Evolutionary conservation across 30 jellyfish, hydroid and myxozoan genomes (phyloP).

Genomic region (Aurelia sp.): DNA sequence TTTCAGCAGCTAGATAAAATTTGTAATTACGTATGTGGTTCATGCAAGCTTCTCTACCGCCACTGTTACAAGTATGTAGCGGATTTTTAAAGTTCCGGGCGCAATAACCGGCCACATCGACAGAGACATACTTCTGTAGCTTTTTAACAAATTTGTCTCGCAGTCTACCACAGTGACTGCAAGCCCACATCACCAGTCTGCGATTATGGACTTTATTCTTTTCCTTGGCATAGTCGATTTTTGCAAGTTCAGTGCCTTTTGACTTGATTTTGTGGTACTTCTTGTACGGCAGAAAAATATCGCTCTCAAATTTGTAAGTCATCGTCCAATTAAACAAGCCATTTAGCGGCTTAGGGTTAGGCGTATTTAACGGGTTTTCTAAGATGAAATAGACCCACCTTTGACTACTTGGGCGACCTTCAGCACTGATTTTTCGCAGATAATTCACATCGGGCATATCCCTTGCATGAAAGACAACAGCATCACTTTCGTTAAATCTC

Average conservation of each 20-base stretch:
- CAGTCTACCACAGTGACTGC: slow-evolving; percentile 62
- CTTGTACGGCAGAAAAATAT: slow-evolving; percentile 58
- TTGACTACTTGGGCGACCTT: slow-evolving; percentile 54
- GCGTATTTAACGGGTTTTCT: slow-evolving; percentile 89
- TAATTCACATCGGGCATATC: slow-evolving; percentile 76
- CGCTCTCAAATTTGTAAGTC: slow-evolving; percentile 65
- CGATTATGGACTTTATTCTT: slow-evolving; percentile 18
- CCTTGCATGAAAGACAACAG: slow-evolving; percentile 93
- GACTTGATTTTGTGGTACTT: slow-evolving; percentile 6
- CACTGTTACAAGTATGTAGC: slow-evolving; percentile 28
- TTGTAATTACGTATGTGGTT: slow-evolving; percentile 1
- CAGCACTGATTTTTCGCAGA: slow-evolving; percentile 20
- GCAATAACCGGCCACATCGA: slow-evolving; percentile 72
- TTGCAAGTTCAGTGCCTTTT: slow-evolving; percentile 3
- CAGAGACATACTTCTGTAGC: slow-evolving; percentile 28
- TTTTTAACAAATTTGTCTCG: slow-evolving; percentile 42
- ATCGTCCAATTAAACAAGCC: slow-evolving; percentile 90
- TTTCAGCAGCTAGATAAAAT: slow-evolving; percentile 61
- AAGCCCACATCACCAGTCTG: slow-evolving; percentile 57
- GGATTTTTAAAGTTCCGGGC: slow-evolving; percentile 16
- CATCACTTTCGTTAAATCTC: slow-evolving; percentile 70
- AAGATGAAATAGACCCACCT: slow-evolving; percentile 93
- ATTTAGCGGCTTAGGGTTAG: slow-evolving; percentile 54
- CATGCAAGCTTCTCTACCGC: slow-evolving; percentile 42
- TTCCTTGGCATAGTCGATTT: slow-evolving; percentile 43